A percentile compares a stretch with the other conserved stretches of the same genome.
These are phyloP conservation scores for Symphodus melops DNA, from an alignment of 2,113 vertebrate species.

Conservation along the genomic window DNA sequence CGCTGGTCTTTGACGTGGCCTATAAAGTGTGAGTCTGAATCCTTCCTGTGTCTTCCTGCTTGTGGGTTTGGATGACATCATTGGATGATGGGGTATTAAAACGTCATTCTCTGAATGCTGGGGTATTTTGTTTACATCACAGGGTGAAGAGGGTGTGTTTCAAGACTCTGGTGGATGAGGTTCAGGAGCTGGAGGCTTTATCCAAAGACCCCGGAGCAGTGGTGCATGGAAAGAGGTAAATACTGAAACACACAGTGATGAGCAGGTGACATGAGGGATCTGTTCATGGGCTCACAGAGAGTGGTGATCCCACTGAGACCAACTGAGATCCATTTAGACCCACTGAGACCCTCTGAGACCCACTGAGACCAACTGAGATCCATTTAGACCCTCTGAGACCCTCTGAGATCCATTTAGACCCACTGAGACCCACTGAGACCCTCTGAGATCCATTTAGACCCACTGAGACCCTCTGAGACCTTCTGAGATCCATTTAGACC, in stretches of 20 bases:
- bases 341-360: too few relatives aligned
- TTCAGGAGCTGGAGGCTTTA: conserved; percentile 96
- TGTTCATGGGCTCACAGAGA: too few relatives aligned
- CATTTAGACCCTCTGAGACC: too few relatives aligned
- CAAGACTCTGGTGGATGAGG: conserved; percentile 98
- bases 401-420: too few relatives aligned
- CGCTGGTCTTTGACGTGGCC: conserved; percentile 91
- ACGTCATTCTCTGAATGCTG: not conserved
- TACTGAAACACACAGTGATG: not conserved
- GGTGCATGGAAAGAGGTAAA: conserved; percentile 96
- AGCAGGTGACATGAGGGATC: too few relatives aligned
- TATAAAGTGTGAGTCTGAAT: conserved; percentile 94
- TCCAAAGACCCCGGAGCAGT: conserved; percentile 96
- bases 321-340: too few relatives aligned
- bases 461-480: too few relatives aligned
- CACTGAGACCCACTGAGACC: too few relatives aligned
- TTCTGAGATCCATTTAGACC: too few relatives aligned
- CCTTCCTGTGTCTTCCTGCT: conserved; percentile 26
- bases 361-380: too few relatives aligned
- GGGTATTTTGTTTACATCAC: conserved; percentile 31
- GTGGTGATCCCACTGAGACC: too few relatives aligned
- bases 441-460: too few relatives aligned
- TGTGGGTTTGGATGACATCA: conserved; percentile 32
- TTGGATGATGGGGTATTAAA: not conserved
- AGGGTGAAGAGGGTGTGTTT: conserved; percentile 93